Percentiles rank a stretch among this genome's conserved stretches.
Evolutionary conservation across 2,113 vertebrate genomes (phyloP).

Genomic region (Tauraco erythrolophus): DNA sequence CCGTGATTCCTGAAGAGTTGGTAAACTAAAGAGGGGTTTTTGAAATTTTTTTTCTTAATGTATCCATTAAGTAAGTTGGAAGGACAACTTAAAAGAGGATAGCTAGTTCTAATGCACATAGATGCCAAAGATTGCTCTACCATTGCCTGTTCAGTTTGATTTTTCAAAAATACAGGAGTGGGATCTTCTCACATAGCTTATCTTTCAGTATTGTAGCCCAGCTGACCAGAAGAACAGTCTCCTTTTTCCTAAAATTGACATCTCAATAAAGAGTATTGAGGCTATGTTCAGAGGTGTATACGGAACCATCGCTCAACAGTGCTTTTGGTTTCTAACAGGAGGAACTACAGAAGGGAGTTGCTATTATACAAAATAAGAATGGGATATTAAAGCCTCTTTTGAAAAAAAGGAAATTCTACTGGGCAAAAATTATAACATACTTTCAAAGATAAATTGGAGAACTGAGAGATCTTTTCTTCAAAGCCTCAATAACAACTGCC

Average conservation of each 20-base stretch:
- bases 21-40: background rate
- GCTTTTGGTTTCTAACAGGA: background rate
- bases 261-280: background rate
- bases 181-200: background rate
- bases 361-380: background rate
- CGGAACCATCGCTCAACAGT: rapidly evolving
- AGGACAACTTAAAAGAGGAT: background rate
- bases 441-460: background rate
- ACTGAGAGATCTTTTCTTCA: background rate
- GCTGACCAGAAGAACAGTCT: background rate
- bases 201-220: background rate
- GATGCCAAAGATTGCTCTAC: background rate
- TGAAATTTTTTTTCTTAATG: background rate
- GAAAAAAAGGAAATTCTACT: background rate
- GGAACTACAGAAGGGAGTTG: background rate
- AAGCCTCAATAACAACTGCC: background rate
- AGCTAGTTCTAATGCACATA: background rate
- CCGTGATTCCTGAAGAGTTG: background rate
- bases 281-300: background rate
- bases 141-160: background rate
- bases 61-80: background rate
- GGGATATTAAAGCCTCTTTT: background rate
- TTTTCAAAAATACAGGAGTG: background rate
- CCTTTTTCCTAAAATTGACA: background rate
- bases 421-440: background rate